Percentiles rank a stretch among this genome's conserved stretches.
phyloP scores from a whole-genome alignment of 2,113 vertebrate species.

The Paracanthobrama guichenoti region DNA sequence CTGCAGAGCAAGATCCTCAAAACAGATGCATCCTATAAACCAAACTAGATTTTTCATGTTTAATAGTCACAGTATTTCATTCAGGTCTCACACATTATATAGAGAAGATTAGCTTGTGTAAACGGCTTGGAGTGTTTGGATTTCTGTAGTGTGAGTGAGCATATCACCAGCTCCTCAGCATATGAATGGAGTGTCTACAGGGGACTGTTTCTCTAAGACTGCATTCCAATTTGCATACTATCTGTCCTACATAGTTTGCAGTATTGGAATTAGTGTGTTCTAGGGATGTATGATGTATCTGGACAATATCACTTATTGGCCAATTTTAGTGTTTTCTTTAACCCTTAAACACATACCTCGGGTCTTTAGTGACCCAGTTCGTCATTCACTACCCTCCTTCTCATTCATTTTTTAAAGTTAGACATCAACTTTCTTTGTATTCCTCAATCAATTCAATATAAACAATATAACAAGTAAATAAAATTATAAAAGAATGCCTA shows the following conservation, averaged over 20 bases:
- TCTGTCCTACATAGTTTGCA: not conserved
- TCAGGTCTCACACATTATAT: not conserved
- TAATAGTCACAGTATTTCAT: conserved; percentile 8
- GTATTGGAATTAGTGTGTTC: not conserved
- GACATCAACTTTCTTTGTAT: no score
- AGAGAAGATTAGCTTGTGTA: conserved; percentile 4
- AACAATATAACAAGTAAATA: no score
- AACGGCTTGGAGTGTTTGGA: not conserved
- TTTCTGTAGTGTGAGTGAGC: conserved; percentile 1
- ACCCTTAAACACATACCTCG: no score
- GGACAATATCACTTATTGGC: not conserved
- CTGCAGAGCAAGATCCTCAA: conserved; percentile 3
- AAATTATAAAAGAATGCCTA: no score
- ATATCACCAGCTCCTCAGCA: not conserved
- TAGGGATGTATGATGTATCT: not conserved
- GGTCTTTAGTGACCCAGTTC: no score
- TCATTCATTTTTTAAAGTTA: no score
- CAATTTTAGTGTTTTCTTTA: not conserved
- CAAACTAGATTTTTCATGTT: not conserved
- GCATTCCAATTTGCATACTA: not conserved
- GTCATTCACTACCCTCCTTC: no score
- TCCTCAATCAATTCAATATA: no score
- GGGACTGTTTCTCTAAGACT: not conserved
- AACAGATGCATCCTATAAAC: not conserved
- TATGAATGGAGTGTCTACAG: not conserved